Conservation (phyloP, 2,888 invertebrate genomes). For the Diploptera punctata region DNA sequence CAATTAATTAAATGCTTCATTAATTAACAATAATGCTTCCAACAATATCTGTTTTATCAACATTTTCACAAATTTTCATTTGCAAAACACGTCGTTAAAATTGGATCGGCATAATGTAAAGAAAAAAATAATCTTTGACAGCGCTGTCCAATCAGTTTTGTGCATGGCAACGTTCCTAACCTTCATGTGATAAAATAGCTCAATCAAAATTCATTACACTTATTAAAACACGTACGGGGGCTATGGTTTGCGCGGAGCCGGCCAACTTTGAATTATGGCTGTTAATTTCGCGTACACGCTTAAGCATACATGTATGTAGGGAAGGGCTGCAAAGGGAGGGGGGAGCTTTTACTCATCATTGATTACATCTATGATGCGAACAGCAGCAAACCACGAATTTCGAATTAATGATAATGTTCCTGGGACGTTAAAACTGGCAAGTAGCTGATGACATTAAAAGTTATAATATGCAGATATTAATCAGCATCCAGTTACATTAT, state of each 20-base stretch:
- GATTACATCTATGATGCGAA: slow-evolving; percentile 18
- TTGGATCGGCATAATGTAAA: not conserved
- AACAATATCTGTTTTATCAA: not conserved
- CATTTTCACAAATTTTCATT: slow-evolving; percentile 9
- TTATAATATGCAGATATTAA: too few species aligned
- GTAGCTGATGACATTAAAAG: not conserved
- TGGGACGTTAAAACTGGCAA: slow-evolving; percentile 11
- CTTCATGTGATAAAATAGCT: slow-evolving; percentile 40
- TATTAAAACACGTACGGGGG: slow-evolving; percentile 37
- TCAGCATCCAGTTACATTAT: too few species aligned
- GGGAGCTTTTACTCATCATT: slow-evolving; percentile 22
- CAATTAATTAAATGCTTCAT: slow-evolving; percentile 25
- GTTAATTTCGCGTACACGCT: slow-evolving; percentile 35
- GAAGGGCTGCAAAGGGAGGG: not conserved
- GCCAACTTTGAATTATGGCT: slow-evolving; percentile 36
- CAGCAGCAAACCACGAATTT: slow-evolving; percentile 6
- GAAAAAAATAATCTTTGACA: slow-evolving; percentile 5
- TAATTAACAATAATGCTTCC: slow-evolving; percentile 10
- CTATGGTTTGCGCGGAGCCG: slow-evolving; percentile 13
- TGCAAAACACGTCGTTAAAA: not conserved
- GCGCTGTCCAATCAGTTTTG: slow-evolving; percentile 9
- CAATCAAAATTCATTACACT: slow-evolving; percentile 43
- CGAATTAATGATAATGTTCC: slow-evolving; percentile 25
- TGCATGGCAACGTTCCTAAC: not conserved
- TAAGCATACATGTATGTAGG: slow-evolving; percentile 24